phyloP scores from a whole-genome alignment of 2,113 vertebrate genomes.

The Chrysochloris asiatica region DNA sequence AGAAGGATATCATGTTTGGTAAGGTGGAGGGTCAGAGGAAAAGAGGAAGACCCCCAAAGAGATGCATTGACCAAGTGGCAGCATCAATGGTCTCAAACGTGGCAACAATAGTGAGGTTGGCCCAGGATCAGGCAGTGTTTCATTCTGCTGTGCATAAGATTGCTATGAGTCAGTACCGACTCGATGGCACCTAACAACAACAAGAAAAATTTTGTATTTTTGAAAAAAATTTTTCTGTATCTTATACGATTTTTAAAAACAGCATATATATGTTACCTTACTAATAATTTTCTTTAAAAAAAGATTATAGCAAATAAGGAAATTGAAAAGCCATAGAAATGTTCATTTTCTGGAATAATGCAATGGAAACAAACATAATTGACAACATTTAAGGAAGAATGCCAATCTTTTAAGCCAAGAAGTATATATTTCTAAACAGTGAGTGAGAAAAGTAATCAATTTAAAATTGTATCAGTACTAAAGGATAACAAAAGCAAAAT shows the following conservation, averaged over 20 bases:
- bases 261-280: background rate
- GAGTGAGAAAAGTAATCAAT: background rate
- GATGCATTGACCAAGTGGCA: no score
- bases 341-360: background rate
- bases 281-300: background rate
- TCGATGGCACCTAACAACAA: no score
- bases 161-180: no score
- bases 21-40: no score
- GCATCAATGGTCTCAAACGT: no score
- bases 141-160: no score
- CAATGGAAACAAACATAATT: background rate
- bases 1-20: no score
- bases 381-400: background rate
- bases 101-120: no score
- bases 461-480: background rate
- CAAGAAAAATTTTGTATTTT: conserved; percentile 15
- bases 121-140: no score
- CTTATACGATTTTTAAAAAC: background rate
- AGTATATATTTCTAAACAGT: background rate
- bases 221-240: background rate
- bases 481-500: background rate
- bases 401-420: background rate
- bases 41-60: no score
- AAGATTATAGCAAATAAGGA: background rate
- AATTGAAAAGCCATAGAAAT: background rate